phyloP scores from a whole-genome alignment of 2,797 vertebrate species.

The Eptatretus atami region DNA sequence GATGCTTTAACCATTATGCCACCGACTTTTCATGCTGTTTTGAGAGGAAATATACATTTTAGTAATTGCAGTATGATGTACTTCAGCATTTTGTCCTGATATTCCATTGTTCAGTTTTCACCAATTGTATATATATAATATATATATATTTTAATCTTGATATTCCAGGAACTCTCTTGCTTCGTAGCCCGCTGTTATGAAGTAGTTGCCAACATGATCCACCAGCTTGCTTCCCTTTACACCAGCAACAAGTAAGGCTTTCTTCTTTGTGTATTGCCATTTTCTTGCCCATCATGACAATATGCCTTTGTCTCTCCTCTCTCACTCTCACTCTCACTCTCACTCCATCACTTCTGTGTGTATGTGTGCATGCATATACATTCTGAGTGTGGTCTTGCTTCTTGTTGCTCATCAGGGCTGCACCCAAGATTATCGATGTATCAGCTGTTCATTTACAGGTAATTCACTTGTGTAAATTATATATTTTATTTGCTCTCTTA shows the following conservation, averaged over 20 bases:
- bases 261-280: no score
- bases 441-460: slow-evolving; percentile 96
- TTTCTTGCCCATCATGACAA: no score
- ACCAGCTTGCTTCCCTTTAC: slow-evolving; percentile 73
- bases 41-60: no score
- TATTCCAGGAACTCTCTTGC: slow-evolving; percentile 63
- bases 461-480: slow-evolving; percentile 9
- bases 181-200: slow-evolving; percentile 76
- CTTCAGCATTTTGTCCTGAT: no score
- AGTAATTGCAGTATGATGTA: no score
- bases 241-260: slow-evolving; percentile 54
- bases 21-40: no score
- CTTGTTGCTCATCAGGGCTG: slow-evolving; percentile 20
- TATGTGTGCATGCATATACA: no score
- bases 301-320: no score
- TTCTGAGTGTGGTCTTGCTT: neutral
- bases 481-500: neutral
- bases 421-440: slow-evolving; percentile 75
- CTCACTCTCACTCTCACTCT: no score
- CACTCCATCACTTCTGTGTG: no score
- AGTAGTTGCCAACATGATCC: slow-evolving; percentile 67
- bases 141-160: neutral
- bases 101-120: neutral
- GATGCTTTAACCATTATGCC: no score
- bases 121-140: neutral